These are phyloP conservation scores for Lasioglossum baleicum DNA, from an alignment of 1,140 invertebrate species.

Conservation along the genomic window DNA sequence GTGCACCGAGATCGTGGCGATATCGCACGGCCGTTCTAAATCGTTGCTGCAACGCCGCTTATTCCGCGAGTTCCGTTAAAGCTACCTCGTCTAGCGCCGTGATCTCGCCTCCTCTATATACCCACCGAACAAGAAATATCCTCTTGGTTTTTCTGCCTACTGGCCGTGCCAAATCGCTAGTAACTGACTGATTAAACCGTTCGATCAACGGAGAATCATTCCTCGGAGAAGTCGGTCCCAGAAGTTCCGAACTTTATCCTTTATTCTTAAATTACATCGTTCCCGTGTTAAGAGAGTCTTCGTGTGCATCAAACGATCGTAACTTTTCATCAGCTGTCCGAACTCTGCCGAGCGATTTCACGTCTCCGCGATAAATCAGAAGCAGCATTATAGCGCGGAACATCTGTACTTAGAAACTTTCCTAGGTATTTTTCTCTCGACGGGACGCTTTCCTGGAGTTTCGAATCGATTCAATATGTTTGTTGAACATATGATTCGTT, in stretches of 20 bases:
- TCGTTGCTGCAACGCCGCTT: conserved; percentile 18
- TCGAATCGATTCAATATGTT: too few species aligned
- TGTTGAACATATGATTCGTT: too few species aligned
- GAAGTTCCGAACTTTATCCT: too few species aligned
- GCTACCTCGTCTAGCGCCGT: not conserved
- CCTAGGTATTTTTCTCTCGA: not conserved
- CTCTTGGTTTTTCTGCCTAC: not conserved
- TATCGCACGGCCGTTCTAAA: conserved; percentile 47
- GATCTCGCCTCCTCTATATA: not conserved
- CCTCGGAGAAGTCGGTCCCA: too few species aligned
- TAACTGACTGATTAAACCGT: not conserved
- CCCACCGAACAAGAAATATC: not conserved
- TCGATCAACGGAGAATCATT: too few species aligned
- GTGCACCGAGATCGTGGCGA: conserved; percentile 45
- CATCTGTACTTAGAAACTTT: too few species aligned
- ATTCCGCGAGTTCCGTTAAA: conserved; percentile 29
- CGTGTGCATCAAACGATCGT: not conserved
- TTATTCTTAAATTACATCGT: too few species aligned
- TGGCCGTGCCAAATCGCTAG: not conserved
- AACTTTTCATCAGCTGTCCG: not conserved
- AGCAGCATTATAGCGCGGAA: not conserved
- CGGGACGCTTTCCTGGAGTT: too few species aligned
- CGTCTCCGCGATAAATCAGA: not conserved
- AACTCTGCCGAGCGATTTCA: not conserved
- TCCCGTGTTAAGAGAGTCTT: too few species aligned